Evolutionary conservation across 1,140 invertebrate species (phyloP), one percentile per base, ranked within the genome.

Genomic region (Apis dorsata): DNA sequence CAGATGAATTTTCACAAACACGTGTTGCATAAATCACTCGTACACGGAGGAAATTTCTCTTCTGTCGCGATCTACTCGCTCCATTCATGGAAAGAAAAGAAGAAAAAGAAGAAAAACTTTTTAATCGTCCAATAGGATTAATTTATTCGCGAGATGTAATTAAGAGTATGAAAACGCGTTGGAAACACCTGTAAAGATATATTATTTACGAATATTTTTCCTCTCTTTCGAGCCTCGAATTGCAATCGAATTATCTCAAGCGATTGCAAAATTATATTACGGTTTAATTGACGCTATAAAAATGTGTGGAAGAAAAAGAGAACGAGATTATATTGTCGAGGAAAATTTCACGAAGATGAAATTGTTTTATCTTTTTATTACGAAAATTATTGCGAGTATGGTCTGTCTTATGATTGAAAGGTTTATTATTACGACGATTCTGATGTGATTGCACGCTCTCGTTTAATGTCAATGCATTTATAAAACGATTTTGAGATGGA

Each of bases 61-160:
- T 13, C 68, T 28, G 68, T 70, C 24, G n/a, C 34, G 44, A 51
- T 24, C 44, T 24, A 13, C 21, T n/a, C 21, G 68, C n/a, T 51
- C 17, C 68, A 70, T 70, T 70, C 68, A 70, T 70, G 44, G 28
- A 10, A 65, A 65, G 28, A 34, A 2, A 63, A 24, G 7, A 10
- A 12, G 7, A 10, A 12, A 19, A 49, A 49, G 19, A 3, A 17
- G 13, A 17, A 2, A 24, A 63, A 0, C 12, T 5, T 51, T 21
- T 71, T 71, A 53, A 71, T 71, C 68, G 12, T 71, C 44, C n/a
- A 71, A 53, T 53, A 70, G 53, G 44, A 49, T 70, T 70, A 24
- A 70, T 12, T 12, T 49, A 24, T n/a, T 70, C 69, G 49, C 17
- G 69, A 53, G 69, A 53, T 24, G 24, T 53, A 71, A 71, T 71